Percentiles rank a stretch among this genome's conserved stretches.
phyloP scores from a whole-genome alignment of 2,113 vertebrate genomes.

The Solenodon paradoxus region DNA sequence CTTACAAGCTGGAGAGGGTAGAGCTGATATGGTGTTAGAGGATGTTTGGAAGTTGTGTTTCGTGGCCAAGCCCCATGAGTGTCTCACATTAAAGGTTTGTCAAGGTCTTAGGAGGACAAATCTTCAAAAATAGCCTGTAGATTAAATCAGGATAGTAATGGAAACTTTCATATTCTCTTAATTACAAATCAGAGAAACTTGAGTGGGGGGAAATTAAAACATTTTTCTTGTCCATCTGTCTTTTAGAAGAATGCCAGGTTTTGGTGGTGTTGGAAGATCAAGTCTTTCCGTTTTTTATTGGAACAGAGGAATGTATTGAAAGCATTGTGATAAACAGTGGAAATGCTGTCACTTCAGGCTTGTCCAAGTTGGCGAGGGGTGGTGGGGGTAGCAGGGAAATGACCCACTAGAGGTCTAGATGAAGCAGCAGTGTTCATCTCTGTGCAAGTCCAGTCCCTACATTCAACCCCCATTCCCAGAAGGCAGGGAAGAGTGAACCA shows the following conservation, averaged over 20 bases:
- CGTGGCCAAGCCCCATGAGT: neutral
- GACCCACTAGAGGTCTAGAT: neutral
- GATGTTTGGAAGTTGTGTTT: neutral
- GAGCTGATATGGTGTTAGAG: neutral
- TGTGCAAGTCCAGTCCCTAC: neutral
- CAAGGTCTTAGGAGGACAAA: neutral
- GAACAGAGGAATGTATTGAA: neutral
- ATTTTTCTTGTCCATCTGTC: neutral
- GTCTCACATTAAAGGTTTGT: neutral
- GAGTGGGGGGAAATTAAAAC: neutral
- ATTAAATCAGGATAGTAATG: neutral
- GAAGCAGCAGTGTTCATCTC: neutral
- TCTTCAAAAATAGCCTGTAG: neutral
- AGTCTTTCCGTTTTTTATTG: neutral
- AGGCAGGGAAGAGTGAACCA: neutral
- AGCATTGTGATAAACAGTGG: neutral
- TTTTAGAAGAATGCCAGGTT: neutral
- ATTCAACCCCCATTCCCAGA: neutral
- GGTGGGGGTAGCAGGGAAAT: rapidly evolving
- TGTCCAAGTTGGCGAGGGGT: too few relatives aligned
- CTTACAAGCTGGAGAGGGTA: neutral
- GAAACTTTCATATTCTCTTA: neutral
- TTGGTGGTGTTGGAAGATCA: neutral
- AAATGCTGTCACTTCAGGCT: neutral
- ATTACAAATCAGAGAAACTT: neutral